Percentiles rank a stretch among this genome's conserved stretches.
Evolutionary conservation across 2,797 vertebrate genomes (phyloP).

Genomic region (Harpagifer antarcticus): DNA sequence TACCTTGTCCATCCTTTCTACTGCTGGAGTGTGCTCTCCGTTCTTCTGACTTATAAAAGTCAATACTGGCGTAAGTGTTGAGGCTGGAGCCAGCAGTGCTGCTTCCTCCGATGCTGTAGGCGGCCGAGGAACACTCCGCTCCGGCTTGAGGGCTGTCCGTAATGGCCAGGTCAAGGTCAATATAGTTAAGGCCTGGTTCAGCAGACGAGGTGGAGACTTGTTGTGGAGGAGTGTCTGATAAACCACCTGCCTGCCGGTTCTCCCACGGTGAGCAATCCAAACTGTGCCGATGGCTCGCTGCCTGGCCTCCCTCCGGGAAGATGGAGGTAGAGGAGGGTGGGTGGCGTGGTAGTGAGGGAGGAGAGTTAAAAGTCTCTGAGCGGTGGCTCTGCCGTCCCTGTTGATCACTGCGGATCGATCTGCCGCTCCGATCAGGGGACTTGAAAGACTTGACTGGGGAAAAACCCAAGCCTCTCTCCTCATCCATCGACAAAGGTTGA

Average conservation of each 20-base stretch:
- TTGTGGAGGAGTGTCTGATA: slow-evolving; percentile 69
- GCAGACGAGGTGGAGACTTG: slow-evolving; percentile 77
- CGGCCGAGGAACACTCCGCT: slow-evolving; percentile 74
- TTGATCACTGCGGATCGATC: slow-evolving; percentile 70
- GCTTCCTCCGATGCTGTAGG: slow-evolving; percentile 74
- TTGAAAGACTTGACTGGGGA: slow-evolving; percentile 78
- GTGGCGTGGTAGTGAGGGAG: slow-evolving; percentile 69
- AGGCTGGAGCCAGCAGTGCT: slow-evolving; percentile 64
- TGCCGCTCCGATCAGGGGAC: slow-evolving; percentile 77
- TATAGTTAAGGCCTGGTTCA: slow-evolving; percentile 88
- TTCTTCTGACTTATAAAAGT: slow-evolving; percentile 88
- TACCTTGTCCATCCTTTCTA: slow-evolving; percentile 85
- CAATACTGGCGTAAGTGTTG: slow-evolving; percentile 89
- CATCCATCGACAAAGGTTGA: slow-evolving; percentile 70
- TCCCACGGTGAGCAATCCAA: slow-evolving; percentile 83
- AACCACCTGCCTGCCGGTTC: slow-evolving; percentile 68
- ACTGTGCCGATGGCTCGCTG: slow-evolving; percentile 71
- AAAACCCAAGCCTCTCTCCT: slow-evolving; percentile 74
- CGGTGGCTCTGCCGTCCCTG: slow-evolving; percentile 77
- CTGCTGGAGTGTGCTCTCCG: slow-evolving; percentile 82
- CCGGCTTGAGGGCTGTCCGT: slow-evolving; percentile 76
- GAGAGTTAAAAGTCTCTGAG: slow-evolving; percentile 79
- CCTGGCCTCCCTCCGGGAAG: slow-evolving; percentile 78
- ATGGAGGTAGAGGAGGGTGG: slow-evolving; percentile 77
- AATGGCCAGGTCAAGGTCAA: slow-evolving; percentile 87